Conservation (phyloP, 2,113 vertebrate species). For the Spermophilus dauricus region DNA sequence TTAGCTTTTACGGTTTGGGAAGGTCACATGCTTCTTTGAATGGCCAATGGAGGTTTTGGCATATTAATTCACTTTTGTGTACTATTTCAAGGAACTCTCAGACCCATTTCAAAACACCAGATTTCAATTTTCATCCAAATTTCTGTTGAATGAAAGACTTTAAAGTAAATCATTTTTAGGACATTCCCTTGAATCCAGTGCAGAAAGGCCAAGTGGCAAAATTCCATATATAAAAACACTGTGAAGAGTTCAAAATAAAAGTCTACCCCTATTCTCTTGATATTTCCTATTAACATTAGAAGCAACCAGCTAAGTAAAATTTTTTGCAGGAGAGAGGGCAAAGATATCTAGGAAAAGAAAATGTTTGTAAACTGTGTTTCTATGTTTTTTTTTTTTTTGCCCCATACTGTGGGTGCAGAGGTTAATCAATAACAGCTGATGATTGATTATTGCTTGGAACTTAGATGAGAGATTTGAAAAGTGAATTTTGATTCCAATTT, state of each 20-base stretch:
- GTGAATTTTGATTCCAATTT: slow-evolving; percentile 26
- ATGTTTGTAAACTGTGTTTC: not conserved
- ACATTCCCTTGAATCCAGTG: slow-evolving; percentile 49
- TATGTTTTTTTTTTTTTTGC: too few species aligned
- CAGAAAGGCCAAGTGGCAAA: slow-evolving; percentile 19
- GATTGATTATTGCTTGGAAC: slow-evolving; percentile 39
- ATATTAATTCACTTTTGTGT: slow-evolving; percentile 51
- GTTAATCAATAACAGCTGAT: slow-evolving; percentile 63
- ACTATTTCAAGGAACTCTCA: slow-evolving; percentile 1
- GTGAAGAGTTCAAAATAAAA: slow-evolving; percentile 5
- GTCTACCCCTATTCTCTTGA: not conserved
- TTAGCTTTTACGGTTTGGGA: not conserved
- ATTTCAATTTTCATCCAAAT: slow-evolving; percentile 23
- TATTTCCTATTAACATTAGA: not conserved
- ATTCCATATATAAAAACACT: slow-evolving; percentile 2
- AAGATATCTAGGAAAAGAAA: slow-evolving; percentile 16
- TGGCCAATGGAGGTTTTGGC: not conserved
- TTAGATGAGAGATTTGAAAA: slow-evolving; percentile 47
- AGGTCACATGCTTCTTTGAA: not conserved
- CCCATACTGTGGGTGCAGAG: not conserved
- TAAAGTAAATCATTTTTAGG: not conserved
- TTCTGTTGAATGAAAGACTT: slow-evolving; percentile 41
- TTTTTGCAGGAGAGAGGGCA: not conserved
- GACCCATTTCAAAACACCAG: slow-evolving; percentile 40
- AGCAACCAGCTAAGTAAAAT: not conserved